phyloP scores from a whole-genome alignment of 2,797 vertebrate species.

The Chelonia mydas region DNA sequence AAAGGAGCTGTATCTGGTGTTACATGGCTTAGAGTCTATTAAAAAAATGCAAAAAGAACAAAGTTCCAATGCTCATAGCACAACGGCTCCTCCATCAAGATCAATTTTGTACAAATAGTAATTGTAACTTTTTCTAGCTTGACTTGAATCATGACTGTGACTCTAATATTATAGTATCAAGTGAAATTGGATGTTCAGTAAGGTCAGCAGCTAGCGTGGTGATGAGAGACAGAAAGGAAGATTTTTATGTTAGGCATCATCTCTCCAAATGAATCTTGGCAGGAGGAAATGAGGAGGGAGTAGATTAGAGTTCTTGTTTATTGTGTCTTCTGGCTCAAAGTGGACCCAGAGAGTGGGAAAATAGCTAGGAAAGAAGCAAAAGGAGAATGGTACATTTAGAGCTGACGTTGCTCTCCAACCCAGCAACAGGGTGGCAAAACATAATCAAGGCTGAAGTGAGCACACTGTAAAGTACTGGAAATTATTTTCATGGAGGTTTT shows the following conservation, averaged over 20 bases:
- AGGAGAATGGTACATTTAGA: not conserved
- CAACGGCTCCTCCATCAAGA: not conserved
- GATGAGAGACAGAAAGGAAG: not conserved
- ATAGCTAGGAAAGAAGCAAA: not conserved
- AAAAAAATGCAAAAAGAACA: not conserved
- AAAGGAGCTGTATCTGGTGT: not conserved
- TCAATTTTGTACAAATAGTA: not conserved
- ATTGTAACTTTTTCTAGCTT: not conserved
- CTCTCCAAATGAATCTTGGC: fast-evolving
- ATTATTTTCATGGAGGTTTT: not conserved
- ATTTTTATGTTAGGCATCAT: not conserved
- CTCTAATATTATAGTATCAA: not conserved
- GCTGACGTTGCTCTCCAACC: not conserved
- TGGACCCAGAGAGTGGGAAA: not conserved
- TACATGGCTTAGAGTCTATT: not conserved
- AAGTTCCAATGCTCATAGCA: not conserved
- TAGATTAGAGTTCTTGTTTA: not conserved
- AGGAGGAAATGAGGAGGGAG: not conserved
- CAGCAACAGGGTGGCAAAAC: not conserved
- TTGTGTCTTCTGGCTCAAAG: not conserved
- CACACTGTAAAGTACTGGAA: not conserved
- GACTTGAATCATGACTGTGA: not conserved
- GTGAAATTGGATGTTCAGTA: not conserved
- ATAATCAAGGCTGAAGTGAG: not conserved
- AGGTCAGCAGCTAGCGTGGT: not conserved